Base-by-base conservation (phyloP, 2,113 vertebrate species). In the Harpagus bidentatus region DNA sequence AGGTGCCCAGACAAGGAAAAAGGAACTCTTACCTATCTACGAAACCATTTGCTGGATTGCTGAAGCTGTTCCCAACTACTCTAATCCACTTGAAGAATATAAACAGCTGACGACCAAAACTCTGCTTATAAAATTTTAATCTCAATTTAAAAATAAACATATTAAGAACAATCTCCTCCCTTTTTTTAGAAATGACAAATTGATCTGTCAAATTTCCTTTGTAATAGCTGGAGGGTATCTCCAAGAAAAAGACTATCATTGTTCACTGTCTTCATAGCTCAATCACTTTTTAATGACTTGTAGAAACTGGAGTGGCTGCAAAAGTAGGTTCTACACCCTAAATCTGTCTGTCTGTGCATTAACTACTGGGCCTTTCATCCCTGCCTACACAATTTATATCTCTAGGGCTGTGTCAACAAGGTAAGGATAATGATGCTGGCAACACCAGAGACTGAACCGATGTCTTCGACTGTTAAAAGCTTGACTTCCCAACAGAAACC, bases 71-170 rank as follows among this genome's bases (percentile, higher is more conserved):
- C 66, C 61, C 48, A 82, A 5, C 38, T 93, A 50, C 53, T 79
- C 55, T 65, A 42, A 74, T 59, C 79, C 50, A 85, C 45, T 70
- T 80, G 48, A 66, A 85, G 79, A 80, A 56, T 16, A 23, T 0
- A 13, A 90, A 61, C 59, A 82, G 78, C 66, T 90, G 70, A 65
- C 25, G 1, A 73, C 36, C 34, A 38, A 91, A 83, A 45, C 10
- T 90, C 67, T 58, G 42, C 71, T 88, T 55, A 81, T 86, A 47
- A 92, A 90, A 80, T 66, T 81, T 96, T 95, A 38, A 90, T 83
- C 61, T 80, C 67, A 2, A 23, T 86, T 96, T 92, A 86, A 93
- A 88, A 94, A 91, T 79, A 90, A 62, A 58, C n/a, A 65, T 36
- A 76, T 85, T 67, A 67, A 87, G 74, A 86, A 56, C 53, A 62